Evolutionary conservation across 2,888 invertebrate genomes (phyloP), one percentile per base, ranked within the genome.

Genomic region (Volucella inanis): DNA sequence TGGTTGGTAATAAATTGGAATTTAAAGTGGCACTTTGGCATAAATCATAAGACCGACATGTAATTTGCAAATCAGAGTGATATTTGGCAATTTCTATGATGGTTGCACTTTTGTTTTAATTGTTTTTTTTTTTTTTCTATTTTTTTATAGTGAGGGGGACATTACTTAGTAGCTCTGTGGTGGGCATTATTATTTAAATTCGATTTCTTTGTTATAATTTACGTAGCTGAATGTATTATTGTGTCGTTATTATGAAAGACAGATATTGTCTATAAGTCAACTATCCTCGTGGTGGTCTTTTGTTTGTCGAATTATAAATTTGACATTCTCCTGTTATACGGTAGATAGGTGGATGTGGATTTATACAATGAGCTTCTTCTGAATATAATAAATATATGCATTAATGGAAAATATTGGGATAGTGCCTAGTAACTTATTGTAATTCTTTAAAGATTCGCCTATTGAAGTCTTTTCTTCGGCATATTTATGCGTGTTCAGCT

Each of bases 21-120:
- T 78, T 84, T 75, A 64, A 84, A 79, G 70, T 84, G 84, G 39
- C 84, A 75, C 59, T 65, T 47, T 65, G 49, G 47, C 74, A 84
- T 79, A 65, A 84, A 71, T 84, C 84, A 84, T 79, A 54, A n/a
- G 47, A 61, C 59, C 62, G 61, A 22, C 67, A 9, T 54, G 77
- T 55, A 47, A 77, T 70, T 77, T 62, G 61, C 61, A 62, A 55
- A 49, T 6, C 31, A 10, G 45, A 55, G 39, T 49, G 55, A 57
- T 68, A 67, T 77, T 77, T 77, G 57, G 61, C 45, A 55, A 74
- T 39, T 55, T 45, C 12, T 1, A 6, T 22, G 18, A 1, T 49
- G 2, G n/a, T n/a, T 52, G 11, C 18, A 11, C 18, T 43, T 59
- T 43, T 43, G 18, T 41, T 45, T 22, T 45, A 41, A 43, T 45